These are phyloP conservation scores for Lophotis ruficrista DNA, from an alignment of 2,113 vertebrate genomes.

Conservation along the genomic window DNA sequence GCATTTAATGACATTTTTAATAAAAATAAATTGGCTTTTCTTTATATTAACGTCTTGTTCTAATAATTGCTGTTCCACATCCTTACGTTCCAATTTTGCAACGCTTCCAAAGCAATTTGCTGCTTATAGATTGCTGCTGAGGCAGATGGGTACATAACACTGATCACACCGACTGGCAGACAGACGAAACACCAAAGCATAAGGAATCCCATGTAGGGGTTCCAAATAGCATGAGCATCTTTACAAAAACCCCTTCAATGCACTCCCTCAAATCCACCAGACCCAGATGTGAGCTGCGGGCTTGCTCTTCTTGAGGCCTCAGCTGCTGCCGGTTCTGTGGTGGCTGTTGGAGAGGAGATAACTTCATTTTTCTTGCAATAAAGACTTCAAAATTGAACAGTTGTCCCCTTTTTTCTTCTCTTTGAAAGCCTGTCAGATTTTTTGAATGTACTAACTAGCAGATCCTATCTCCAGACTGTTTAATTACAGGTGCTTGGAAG, in stretches of 20 bases:
- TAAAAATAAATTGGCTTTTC: conserved; percentile 52
- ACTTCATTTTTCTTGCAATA: neutral
- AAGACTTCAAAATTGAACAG: neutral
- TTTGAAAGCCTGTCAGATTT: conserved; percentile 26
- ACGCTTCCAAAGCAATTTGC: conserved; percentile 62
- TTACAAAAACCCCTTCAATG: neutral
- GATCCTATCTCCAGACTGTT: conserved; percentile 32
- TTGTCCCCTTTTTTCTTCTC: neutral
- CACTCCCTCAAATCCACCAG: neutral
- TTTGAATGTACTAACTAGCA: neutral
- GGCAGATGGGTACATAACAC: conserved; percentile 70
- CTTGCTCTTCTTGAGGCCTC: neutral
- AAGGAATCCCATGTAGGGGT: neutral
- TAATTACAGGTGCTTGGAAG: conserved; percentile 40
- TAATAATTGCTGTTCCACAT: conserved; percentile 69
- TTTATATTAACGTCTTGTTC: conserved; percentile 56
- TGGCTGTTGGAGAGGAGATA: neutral
- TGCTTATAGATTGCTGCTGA: conserved; percentile 65
- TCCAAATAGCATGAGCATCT: neutral
- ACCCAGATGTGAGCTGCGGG: neutral
- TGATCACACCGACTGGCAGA: conserved; percentile 71
- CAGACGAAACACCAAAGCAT: conserved; percentile 61
- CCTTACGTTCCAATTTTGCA: conserved; percentile 60
- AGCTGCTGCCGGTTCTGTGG: neutral
- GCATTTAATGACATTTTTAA: conserved; percentile 14